A percentile compares a stretch with the other conserved stretches of the same genome.
Evolutionary conservation across 1,140 invertebrate species (phyloP).

Genomic region (Rhopalosiphum maidis): DNA sequence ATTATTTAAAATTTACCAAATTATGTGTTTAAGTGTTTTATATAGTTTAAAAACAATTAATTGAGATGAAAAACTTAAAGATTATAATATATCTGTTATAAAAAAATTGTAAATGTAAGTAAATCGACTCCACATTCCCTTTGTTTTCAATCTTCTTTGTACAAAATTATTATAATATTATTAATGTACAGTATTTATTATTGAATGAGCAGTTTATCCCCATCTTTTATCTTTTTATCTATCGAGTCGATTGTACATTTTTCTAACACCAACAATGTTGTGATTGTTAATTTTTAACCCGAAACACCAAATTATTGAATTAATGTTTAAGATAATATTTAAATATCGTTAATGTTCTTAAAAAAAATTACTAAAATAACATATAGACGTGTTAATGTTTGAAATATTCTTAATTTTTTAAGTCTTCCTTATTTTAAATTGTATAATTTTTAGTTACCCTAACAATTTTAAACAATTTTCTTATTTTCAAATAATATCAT

Average conservation of each 20-base stretch:
- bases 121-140: constrained; percentile 56
- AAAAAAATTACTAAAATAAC: constrained; percentile 53
- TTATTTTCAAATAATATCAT: constrained; percentile 33
- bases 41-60: constrained; percentile 47
- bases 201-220: background rate
- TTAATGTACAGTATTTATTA: constrained; percentile 56
- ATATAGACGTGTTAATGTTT: constrained; percentile 54
- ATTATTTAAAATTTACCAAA: constrained; percentile 46
- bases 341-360: constrained; percentile 55
- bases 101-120: constrained; percentile 54
- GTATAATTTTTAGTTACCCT: constrained; percentile 56
- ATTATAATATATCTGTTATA: constrained; percentile 52
- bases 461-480: constrained; percentile 34
- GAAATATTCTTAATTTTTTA: constrained; percentile 49
- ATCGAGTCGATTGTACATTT: constrained; percentile 56
- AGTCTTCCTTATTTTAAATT: constrained; percentile 54
- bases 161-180: constrained; percentile 52
- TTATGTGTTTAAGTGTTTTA: constrained; percentile 45
- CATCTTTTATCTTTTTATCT: constrained; percentile 46
- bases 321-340: constrained; percentile 56
- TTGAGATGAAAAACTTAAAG: constrained; percentile 37
- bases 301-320: constrained; percentile 58
- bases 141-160: constrained; percentile 50
- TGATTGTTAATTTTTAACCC: constrained; percentile 58
- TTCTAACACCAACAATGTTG: constrained; percentile 58